Evolutionary conservation across 2,888 invertebrate genomes (phyloP), one percentile per base, ranked within the genome.

Genomic region (Dinocampus coccinellae): DNA sequence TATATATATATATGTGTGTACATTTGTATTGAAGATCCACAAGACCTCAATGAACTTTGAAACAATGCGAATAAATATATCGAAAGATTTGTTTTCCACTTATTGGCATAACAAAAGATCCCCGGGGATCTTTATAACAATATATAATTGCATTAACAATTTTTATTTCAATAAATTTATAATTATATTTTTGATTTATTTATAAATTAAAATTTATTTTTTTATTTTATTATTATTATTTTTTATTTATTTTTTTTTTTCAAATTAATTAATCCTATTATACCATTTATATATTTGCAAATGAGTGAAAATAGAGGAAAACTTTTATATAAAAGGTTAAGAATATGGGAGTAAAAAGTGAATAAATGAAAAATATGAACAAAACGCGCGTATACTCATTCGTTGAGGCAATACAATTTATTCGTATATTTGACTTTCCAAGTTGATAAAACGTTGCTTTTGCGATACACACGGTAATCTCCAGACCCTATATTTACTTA

Each of bases 351-450:
- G n/a, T n/a, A n/a, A n/a, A n/a, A n/a, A 39, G 39, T n/a, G n/a
- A 39, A n/a, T n/a, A 39, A 39, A 39, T n/a, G 39, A 39, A 39
- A 39, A 39, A n/a, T n/a, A n/a, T 39, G 39, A 39, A 39, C 39
- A n/a, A 39, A 39, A n/a, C 39, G 39, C 39, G 53, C 53, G 11
- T 20, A n/a, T n/a, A n/a, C 55, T 63, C 70, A 39, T 29, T n/a
- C 57, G 63, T 74, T 65, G 71, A 65, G 70, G 70, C 71, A 72
- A 67, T 74, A 13, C 57, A 77, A 77, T 77, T 77, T 77, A 77
- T 77, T 77, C 76, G 73, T 73, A 63, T 77, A 74, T 76, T 77
- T 77, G 76, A 77, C 76, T 77, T 77, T 74, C 76, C 76, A 76
- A 77, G 73, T 76, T 60, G 68, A 47, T 69, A 73, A 69, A 75